These are phyloP conservation scores for Scotopteryx bipunctaria DNA, from an alignment of 2,888 invertebrate genomes.

Conservation along the genomic window DNA sequence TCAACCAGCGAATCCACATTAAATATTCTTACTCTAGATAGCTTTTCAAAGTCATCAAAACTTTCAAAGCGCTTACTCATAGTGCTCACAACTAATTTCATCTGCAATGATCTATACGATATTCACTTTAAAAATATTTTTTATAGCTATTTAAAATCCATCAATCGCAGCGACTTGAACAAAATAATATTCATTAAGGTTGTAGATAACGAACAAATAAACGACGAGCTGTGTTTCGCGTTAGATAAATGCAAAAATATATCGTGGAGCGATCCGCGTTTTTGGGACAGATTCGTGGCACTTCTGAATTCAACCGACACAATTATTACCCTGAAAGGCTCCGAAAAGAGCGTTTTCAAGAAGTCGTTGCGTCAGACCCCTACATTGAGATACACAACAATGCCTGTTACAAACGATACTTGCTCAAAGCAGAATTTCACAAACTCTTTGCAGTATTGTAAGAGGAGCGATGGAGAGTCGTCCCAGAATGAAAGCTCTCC, in stretches of 20 bases:
- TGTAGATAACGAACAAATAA: conserved; percentile 76
- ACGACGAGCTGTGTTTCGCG: conserved; percentile 72
- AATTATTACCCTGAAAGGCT: conserved; percentile 76
- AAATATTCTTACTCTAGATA: conserved; percentile 83
- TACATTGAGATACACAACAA: conserved; percentile 82
- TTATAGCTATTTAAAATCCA: conserved; percentile 75
- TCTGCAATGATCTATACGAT: conserved; percentile 75
- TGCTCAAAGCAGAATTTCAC: conserved; percentile 82
- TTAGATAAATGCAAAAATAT: conserved; percentile 85
- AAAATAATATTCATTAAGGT: conserved; percentile 77
- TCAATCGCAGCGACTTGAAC: conserved; percentile 74
- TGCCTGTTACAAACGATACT: conserved; percentile 79
- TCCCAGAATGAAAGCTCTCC: conserved; percentile 84
- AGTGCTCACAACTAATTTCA: conserved; percentile 84
- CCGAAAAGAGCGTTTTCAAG: conserved; percentile 78
- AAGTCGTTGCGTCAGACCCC: conserved; percentile 76
- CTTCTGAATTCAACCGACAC: conserved; percentile 88
- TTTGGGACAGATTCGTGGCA: conserved; percentile 93
- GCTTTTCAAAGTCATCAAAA: conserved; percentile 76
- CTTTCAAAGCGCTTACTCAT: conserved; percentile 80
- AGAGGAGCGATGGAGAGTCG: conserved; percentile 75
- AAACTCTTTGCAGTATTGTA: conserved; percentile 77
- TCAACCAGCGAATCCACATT: conserved; percentile 86
- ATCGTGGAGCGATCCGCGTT: conserved; percentile 90
- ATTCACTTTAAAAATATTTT: conserved; percentile 79